Evolutionary conservation across 2,888 invertebrate species (phyloP).

Genomic region (Capitulum mitella): DNA sequence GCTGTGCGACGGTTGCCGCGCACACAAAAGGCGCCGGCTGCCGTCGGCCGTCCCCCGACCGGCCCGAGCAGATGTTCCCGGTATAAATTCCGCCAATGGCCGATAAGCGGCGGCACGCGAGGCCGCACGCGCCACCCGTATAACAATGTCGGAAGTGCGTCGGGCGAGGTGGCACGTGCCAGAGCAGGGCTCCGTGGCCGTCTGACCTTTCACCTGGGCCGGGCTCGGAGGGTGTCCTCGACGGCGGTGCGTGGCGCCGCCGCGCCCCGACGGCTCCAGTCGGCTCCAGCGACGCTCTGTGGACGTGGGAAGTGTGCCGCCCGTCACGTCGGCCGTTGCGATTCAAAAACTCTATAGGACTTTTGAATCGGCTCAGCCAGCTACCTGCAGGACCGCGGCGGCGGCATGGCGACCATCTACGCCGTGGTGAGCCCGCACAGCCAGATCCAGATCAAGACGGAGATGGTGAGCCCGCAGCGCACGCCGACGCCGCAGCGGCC

Average conservation of each 20-base stretch:
- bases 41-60: not conserved
- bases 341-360: slow-evolving; percentile 1
- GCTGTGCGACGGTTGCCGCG: not conserved
- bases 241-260: too few relatives aligned
- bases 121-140: slow-evolving; percentile 4
- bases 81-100: slow-evolving; percentile 19
- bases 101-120: slow-evolving; percentile 15
- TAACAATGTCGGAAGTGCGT: slow-evolving; percentile 10
- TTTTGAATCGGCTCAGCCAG: not conserved
- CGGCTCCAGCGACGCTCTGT: not conserved
- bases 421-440: slow-evolving; percentile 1
- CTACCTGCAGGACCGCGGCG: too few relatives aligned
- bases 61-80: not conserved
- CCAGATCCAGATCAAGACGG: slow-evolving; percentile 10
- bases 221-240: too few relatives aligned
- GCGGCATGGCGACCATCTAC: not conserved
- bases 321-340: not conserved
- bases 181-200: not conserved
- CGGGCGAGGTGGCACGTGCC: not conserved
- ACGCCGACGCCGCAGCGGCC: not conserved
- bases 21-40: slow-evolving; percentile 7
- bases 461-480: not conserved
- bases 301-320: not conserved
- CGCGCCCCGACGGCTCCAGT: too few relatives aligned
- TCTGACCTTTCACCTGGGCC: not conserved